Percentiles rank a stretch among this genome's conserved stretches.
phyloP scores from a whole-genome alignment of 37 sponge, comb jelly and placozoan species.

The Ephydatia muelleri region DNA sequence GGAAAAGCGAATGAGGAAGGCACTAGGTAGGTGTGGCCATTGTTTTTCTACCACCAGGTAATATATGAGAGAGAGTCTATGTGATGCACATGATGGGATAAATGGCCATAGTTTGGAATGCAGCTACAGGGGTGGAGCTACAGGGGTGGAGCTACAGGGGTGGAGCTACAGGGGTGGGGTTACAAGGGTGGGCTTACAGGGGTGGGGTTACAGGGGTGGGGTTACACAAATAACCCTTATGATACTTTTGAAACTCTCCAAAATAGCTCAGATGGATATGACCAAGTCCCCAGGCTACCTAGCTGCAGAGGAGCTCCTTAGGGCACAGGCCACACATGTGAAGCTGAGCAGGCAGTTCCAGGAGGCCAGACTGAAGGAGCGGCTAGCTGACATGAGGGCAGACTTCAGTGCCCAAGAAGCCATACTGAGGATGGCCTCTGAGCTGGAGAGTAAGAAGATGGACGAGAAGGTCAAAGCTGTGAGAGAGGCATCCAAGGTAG shows the following conservation, averaged over 20 bases:
- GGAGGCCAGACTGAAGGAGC: constrained; percentile 32
- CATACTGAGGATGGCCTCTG: neutral
- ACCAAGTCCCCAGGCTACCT: constrained; percentile 34
- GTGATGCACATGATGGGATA: no score
- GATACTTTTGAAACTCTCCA: no score
- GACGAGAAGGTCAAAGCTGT: neutral
- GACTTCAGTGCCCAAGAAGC: neutral
- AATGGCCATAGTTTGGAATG: no score
- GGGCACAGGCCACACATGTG: constrained; percentile 53
- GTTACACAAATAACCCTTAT: no score
- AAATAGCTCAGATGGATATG: constrained; percentile 48
- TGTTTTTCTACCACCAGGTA: no score
- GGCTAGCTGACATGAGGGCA: constrained; percentile 20
- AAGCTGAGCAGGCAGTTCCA: constrained; percentile 64
- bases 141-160: no score
- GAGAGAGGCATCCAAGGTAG: neutral
- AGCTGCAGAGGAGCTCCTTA: constrained; percentile 63
- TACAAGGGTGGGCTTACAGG: no score
- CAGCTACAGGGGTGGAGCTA: no score
- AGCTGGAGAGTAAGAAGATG: neutral
- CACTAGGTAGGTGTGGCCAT: constrained; percentile 47
- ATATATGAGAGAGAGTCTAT: no score
- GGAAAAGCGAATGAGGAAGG: constrained; percentile 70
- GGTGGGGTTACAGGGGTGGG: no score
- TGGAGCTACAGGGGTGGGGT: no score